Evolutionary conservation across 2,888 invertebrate genomes (phyloP).

Genomic region (Hylaea fasciaria): DNA sequence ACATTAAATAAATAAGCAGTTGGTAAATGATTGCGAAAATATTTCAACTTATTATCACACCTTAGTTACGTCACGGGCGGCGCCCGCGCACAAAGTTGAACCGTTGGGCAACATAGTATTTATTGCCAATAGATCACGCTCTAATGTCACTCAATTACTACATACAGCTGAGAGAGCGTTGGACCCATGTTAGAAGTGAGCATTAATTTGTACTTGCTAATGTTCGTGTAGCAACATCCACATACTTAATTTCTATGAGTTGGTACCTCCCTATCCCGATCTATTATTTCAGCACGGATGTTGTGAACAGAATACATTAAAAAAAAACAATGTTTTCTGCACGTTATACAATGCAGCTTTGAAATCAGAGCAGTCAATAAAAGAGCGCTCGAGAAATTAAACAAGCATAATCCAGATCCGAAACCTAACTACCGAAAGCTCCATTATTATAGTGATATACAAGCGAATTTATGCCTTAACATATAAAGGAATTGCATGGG

Average conservation of each 20-base stretch:
- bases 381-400: not conserved
- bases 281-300: no score
- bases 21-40: not conserved
- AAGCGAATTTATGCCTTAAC: conserved; percentile 31
- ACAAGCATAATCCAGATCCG: not conserved
- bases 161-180: conserved; percentile 27
- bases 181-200: conserved; percentile 18
- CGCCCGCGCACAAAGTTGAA: conserved; percentile 30
- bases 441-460: conserved; percentile 21
- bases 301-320: no score
- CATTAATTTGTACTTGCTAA: conserved; percentile 7
- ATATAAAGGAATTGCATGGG: conserved; percentile 67
- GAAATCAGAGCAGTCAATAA: not conserved
- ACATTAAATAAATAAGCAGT: no score
- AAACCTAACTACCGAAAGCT: not conserved
- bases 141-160: conserved; percentile 25
- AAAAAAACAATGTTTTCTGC: not conserved
- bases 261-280: no score
- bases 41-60: not conserved
- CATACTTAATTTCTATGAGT: no score
- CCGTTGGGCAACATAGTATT: conserved; percentile 34
- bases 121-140: conserved; percentile 39
- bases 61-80: conserved; percentile 7
- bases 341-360: no score
- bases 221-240: no score